phyloP scores from a whole-genome alignment of 2,797 vertebrate genomes.

The Heteromormyrus szaboi region DNA sequence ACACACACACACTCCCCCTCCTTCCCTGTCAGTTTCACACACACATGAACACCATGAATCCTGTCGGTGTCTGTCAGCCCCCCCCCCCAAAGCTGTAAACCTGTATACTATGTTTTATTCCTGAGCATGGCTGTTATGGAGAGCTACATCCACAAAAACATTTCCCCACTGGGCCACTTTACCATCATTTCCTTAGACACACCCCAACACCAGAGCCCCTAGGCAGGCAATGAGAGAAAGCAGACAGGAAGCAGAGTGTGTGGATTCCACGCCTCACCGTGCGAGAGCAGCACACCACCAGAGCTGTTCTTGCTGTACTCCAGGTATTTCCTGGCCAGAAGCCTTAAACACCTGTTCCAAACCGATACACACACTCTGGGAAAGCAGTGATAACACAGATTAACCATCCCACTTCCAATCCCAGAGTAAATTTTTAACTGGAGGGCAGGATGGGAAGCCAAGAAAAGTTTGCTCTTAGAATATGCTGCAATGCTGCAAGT shows the following conservation, averaged over 20 bases:
- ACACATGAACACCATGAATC: too few species aligned
- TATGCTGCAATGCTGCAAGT: not conserved
- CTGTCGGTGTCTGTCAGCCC: too few species aligned
- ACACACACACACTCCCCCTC: too few species aligned
- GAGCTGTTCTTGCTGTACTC: not conserved
- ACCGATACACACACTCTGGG: not conserved
- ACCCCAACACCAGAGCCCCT: not conserved
- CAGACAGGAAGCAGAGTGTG: not conserved
- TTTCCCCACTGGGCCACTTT: not conserved
- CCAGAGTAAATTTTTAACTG: not conserved
- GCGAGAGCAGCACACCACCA: not conserved
- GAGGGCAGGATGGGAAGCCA: not conserved
- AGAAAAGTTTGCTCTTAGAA: not conserved
- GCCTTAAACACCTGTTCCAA: not conserved
- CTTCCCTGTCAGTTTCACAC: too few species aligned
- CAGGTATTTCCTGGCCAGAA: not conserved
- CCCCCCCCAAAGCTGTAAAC: too few species aligned
- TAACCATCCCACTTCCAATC: not conserved
- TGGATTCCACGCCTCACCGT: not conserved
- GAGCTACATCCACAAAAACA: not conserved
- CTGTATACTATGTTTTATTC: not conserved
- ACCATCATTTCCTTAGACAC: not conserved
- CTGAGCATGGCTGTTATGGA: not conserved
- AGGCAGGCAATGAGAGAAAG: not conserved
- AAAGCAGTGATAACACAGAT: not conserved